These are phyloP conservation scores for Drosophila fungiperda DNA, from an alignment of 2,888 invertebrate genomes.

Conservation along the genomic window DNA sequence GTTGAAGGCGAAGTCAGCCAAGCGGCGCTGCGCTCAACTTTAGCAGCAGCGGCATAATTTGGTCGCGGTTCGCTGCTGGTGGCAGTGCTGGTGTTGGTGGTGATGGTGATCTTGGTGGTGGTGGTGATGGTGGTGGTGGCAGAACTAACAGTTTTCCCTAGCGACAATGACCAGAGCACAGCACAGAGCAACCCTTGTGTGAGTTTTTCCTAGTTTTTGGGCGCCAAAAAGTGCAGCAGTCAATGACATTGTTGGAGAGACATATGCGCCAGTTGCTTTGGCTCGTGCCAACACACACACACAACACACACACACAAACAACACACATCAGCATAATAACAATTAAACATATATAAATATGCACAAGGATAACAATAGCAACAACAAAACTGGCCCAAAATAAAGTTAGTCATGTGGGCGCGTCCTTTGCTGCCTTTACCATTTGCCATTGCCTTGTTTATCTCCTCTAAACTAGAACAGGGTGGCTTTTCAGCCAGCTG, in stretches of 20 bases:
- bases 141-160: constrained; percentile 73
- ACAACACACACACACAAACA: not conserved
- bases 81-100: constrained; percentile 23
- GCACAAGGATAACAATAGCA: constrained; percentile 61
- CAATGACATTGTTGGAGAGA: constrained; percentile 65
- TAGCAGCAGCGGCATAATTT: constrained; percentile 65
- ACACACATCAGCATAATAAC: constrained; percentile 72
- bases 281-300: constrained; percentile 60
- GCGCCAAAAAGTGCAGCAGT: constrained; percentile 71
- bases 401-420: constrained; percentile 64
- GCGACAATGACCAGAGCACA: constrained; percentile 39
- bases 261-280: constrained; percentile 60
- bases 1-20: constrained; percentile 55
- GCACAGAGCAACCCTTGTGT: constrained; percentile 59
- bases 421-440: constrained; percentile 12
- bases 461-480: constrained; percentile 65
- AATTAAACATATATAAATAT: constrained; percentile 69
- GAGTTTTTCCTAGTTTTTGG: constrained; percentile 65
- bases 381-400: constrained; percentile 41
- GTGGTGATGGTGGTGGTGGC: constrained; percentile 47
- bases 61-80: constrained; percentile 71
- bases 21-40: constrained; percentile 65
- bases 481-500: constrained; percentile 53
- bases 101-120: constrained; percentile 33
- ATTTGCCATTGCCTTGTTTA: constrained; percentile 32